Evolutionary conservation across 2,113 vertebrate species (phyloP), one percentile per base, ranked within the genome.

Genomic region (Odocoileus hemionus): DNA sequence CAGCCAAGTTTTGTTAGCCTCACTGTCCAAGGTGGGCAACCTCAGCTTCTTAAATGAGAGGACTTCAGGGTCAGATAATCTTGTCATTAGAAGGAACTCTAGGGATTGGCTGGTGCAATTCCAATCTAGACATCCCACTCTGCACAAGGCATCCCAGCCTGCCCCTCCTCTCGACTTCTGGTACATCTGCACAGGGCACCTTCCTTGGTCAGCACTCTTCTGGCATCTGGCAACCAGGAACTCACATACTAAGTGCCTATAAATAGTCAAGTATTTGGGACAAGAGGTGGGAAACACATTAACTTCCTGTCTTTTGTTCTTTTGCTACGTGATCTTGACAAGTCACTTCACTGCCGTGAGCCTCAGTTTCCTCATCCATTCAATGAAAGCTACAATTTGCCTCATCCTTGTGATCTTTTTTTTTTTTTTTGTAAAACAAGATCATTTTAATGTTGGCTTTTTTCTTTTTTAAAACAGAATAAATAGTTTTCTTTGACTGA

Each of bases 391-490:
- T 39, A 13, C 13, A 25, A 36, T 55, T 91, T n/a, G 30, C 8
- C 43, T n/a, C 36, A 25, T 5, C 9, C 33, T 57, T 23, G 10
- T 50, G 47, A 50, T 50, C 47, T 50, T 50, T 50, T 50, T 50
- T 50, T 36, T 36, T 36, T 50, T 47, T 47, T 70, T 89, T 89
- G 9, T 95, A 86, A 79, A 98, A 91, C 1, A 7, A 33, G 45
- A 13, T n/a, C 61, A 43, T 85, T 97, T 96, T 90, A 98, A 96
- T 91, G 39, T 76, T 76, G 23, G 36, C 30, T 89, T 94, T 90
- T 89, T 57, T 50, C 74, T 26, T 91, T 94, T 85, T 39, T 74
- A 23, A 79, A 45, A 83, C 25, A 94, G 13, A 96, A 54, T 94
- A 86, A 86, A 91, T 93, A 96, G 19, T 84, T 96, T 30, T 97